Conservation (phyloP, 2,797 vertebrate genomes). For the Lemur catta region DNA sequence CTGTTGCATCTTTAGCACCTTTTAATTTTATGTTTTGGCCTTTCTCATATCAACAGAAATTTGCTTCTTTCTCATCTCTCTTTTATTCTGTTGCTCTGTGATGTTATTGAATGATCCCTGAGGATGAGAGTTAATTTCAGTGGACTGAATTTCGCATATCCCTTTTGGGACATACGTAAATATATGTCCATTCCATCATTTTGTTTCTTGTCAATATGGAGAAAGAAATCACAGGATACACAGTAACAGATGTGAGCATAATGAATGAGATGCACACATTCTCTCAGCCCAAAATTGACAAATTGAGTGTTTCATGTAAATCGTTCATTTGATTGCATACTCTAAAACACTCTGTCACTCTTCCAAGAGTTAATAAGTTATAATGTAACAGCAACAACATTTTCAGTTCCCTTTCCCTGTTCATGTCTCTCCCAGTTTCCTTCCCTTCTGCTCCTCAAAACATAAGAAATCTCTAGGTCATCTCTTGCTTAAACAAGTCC, state of each 20-base stretch:
- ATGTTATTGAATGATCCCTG: not conserved
- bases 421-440: not conserved
- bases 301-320: slow-evolving; percentile 2
- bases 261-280: slow-evolving; percentile 40
- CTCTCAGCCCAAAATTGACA: not conserved
- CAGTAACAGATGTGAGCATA: slow-evolving; percentile 69
- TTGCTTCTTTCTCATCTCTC: not conserved
- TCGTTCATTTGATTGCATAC: slow-evolving; percentile 25
- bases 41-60: not conserved
- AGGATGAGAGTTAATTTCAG: not conserved
- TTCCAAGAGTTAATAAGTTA: not conserved
- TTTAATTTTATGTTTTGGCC: not conserved
- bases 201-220: not conserved
- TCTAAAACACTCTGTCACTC: not conserved
- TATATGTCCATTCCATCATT: not conserved
- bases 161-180: not conserved
- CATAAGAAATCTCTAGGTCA: not conserved
- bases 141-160: not conserved
- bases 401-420: not conserved
- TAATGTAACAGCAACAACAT: not conserved
- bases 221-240: not conserved
- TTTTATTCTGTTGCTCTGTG: not conserved
- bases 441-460: not conserved
- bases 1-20: not conserved
- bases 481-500: not conserved